Base-by-base conservation (phyloP, 2,797 vertebrate genomes). In the Paedocypris micromegethes region DNA sequence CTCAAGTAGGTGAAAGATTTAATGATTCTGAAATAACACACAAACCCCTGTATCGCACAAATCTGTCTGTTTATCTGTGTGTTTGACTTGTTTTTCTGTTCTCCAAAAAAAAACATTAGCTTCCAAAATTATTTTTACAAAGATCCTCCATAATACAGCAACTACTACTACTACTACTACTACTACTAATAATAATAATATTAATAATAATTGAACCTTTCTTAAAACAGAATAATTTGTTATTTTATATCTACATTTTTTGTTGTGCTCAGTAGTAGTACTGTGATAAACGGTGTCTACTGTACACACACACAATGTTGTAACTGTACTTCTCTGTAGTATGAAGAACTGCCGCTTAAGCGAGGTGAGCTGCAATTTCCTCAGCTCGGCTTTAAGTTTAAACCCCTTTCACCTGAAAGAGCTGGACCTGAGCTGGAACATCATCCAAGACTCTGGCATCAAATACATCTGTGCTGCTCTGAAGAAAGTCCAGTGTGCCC, bases 371-470 rank as follows among this genome's bases (percentile, higher is more conserved):
- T 73, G 53, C 58, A 48, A 2, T 9, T 51, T 4, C 9, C 59
- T 73, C 42, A 55, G 52, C 40, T 5, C 2, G 39, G 72, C 59
- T 9, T 5, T 73, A 9, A 64, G 59, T 53, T 68, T 23, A 9
- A 52, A 58, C 5, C 54, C 43, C 52, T 58, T 38, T 0, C 43
- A 58, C 42, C 54, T 73, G 38, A 57, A 3, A 9, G 55, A 51
- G 37, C 54, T 73, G 9, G 39, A 58, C 49, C 9, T 73, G 39
- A 68, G 55, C 54, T 44, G 60, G 43, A 69, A 68, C 4, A 5
- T 6, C 45, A 58, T 53, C 1, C 41, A 41, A 64, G 71, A 72
- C 4, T 62, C 51, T 0, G 57, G 57, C 58, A 5, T 59, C 4
- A 60, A 59, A 38, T 49, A 39, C 4, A 43, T 65, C 4, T 45